A percentile compares a stretch with the other conserved stretches of the same genome.
Evolutionary conservation across 2,797 vertebrate genomes (phyloP).

Genomic region (Sorex maritimensis): DNA sequence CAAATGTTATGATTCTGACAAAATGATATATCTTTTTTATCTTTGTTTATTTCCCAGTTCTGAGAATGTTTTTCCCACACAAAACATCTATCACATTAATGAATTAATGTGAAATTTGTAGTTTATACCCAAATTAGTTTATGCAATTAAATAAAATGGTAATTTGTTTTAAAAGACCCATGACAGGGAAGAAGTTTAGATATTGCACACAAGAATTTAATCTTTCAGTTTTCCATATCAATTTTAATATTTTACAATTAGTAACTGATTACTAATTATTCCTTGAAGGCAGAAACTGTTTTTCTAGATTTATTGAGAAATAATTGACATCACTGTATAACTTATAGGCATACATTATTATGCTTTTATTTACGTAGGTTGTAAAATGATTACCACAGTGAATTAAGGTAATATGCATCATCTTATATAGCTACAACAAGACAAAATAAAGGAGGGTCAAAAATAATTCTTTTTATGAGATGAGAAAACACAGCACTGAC

Average conservation of each 20-base stretch:
- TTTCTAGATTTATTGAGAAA: not conserved
- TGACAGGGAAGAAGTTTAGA: not conserved
- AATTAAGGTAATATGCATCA: not conserved
- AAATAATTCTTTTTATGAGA: not conserved
- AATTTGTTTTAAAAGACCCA: constrained; percentile 11
- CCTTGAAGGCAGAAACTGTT: not conserved
- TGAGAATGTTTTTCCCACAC: not conserved
- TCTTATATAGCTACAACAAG: not conserved
- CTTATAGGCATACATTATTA: not conserved
- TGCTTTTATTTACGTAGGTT: not conserved
- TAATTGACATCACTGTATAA: not conserved
- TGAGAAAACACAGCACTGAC: not conserved
- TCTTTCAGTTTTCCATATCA: not conserved
- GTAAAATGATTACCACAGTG: not conserved
- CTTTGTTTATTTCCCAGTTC: not conserved
- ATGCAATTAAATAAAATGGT: not conserved
- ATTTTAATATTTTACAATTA: constrained; percentile 21
- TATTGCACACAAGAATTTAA: not conserved
- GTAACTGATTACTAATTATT: not conserved
- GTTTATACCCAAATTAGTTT: not conserved
- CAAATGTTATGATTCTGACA: not conserved
- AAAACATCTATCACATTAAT: not conserved
- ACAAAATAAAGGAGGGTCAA: not conserved
- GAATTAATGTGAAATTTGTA: not conserved
- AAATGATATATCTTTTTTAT: not conserved